Conservation (phyloP, 2,888 invertebrate species). For the Euspilapteryx auroguttella region DNA sequence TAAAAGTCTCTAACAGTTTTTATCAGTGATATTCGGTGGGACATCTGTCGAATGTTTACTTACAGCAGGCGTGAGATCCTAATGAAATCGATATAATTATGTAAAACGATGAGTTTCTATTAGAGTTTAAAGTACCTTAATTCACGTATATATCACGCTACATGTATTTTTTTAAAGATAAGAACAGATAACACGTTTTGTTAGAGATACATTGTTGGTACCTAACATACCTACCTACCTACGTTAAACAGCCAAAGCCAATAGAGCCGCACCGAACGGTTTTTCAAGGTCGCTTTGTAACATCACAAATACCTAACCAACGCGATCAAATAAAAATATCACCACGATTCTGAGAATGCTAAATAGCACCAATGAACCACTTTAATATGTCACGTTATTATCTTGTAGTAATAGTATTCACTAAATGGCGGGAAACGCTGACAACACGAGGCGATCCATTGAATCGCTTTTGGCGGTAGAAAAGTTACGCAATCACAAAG, state of each 20-base stretch:
- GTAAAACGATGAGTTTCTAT: too few relatives aligned
- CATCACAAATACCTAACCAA: slow-evolving; percentile 36
- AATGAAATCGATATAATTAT: too few relatives aligned
- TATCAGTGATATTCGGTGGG: too few relatives aligned
- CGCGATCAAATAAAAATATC: slow-evolving; percentile 13
- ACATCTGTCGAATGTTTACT: too few relatives aligned
- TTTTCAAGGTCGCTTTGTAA: slow-evolving; percentile 52
- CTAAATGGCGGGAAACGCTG: slow-evolving; percentile 51
- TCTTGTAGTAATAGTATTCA: slow-evolving; percentile 17
- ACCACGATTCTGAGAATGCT: neutral
- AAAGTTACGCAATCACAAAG: slow-evolving; percentile 34
- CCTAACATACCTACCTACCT: too few relatives aligned
- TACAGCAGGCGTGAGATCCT: too few relatives aligned
- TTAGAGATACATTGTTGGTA: slow-evolving; percentile 3
- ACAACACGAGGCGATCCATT: too few relatives aligned
- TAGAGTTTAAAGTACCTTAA: too few relatives aligned
- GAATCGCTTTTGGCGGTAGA: slow-evolving; percentile 50
- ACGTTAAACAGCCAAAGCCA: too few relatives aligned
- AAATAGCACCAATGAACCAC: slow-evolving; percentile 10
- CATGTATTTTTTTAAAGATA: slow-evolving; percentile 1
- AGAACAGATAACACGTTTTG: neutral
- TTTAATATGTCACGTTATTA: slow-evolving; percentile 24
- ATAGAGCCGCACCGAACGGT: too few relatives aligned
- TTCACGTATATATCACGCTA: too few relatives aligned
- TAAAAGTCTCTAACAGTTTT: too few relatives aligned